Conservation (phyloP, 2,113 vertebrate genomes). For the Nothoprocta pentlandii region DNA sequence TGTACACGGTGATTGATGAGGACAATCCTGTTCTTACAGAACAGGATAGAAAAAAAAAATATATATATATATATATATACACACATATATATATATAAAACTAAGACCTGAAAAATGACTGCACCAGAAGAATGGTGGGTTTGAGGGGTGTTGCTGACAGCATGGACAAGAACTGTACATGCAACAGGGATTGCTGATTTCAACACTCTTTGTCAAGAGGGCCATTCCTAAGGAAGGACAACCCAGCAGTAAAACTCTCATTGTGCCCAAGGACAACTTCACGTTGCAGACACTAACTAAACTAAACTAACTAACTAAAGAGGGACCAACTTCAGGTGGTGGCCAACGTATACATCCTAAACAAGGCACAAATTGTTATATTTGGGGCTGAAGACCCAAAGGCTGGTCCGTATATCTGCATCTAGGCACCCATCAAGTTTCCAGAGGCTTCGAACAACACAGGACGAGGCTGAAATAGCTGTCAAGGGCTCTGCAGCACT, state of each 20-base stretch:
- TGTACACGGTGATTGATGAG: neutral
- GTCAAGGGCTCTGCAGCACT: neutral
- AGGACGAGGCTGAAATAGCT: neutral
- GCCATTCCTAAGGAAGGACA: neutral
- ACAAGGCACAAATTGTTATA: neutral
- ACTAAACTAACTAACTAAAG: no score
- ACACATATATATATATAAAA: neutral
- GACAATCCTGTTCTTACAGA: neutral
- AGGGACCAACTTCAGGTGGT: neutral
- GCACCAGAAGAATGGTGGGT: neutral
- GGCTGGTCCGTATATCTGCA: neutral
- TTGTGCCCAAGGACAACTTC: neutral
- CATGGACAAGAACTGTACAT: rapidly evolving
- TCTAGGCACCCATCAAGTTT: neutral
- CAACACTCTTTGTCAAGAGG: neutral
- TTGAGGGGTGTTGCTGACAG: neutral
- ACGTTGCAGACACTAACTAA: no score
- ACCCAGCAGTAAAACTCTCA: neutral
- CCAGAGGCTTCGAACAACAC: neutral
- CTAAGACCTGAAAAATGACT: neutral
- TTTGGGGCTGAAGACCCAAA: neutral
- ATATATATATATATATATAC: no score
- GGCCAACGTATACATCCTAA: neutral
- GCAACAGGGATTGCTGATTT: neutral
- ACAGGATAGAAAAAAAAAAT: neutral